Base-by-base conservation (phyloP, 2,797 vertebrate genomes). In the Cygnus olor region DNA sequence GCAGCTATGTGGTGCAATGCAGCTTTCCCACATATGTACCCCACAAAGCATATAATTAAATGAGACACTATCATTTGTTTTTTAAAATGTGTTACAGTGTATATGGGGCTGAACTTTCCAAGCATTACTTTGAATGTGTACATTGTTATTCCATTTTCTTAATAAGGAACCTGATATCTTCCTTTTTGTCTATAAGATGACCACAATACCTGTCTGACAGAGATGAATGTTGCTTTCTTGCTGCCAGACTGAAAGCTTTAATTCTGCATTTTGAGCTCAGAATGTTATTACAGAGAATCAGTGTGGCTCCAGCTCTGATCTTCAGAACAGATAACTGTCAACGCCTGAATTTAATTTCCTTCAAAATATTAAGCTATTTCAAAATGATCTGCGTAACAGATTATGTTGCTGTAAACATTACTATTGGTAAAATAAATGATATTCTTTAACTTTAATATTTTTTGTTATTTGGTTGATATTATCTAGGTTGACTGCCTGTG, bases 261-360 rank as follows among this genome's bases (percentile, higher is more conserved):
- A 88, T 53, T 89, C 91, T 73, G 89, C 70, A 96, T 91, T 84
- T 84, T 88, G 71, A 94, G 66, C 38, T 91, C 40, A 40, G 64
- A 93, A 74, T 89, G 82, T 97, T 97, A 98, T 98, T 98, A 97
- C 94, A 94, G 90, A 94, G 94, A 95, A 94, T 94, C 96, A 96
- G 71, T 95, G 76, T 86, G 93, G 89, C 51, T 90, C 74, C 74
- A 72, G 93, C 77, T 94, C 74, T 96, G 97, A 98, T 98, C 83
- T 94, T 95, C 94, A 95, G 74, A 82, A 78, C 21, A 56, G 98
- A 98, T 98, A 98, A 80, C 63, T 90, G 71, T 92, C 91, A 92
- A 89, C 94, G 92, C 81, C 91, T 96, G 91, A 57, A 90, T 98
- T 98, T 98, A 94, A 98, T 98, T 98, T 98, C 98, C 98, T 98